Evolutionary conservation across 2,888 invertebrate species (phyloP).

Genomic region (Litoditis marina): DNA sequence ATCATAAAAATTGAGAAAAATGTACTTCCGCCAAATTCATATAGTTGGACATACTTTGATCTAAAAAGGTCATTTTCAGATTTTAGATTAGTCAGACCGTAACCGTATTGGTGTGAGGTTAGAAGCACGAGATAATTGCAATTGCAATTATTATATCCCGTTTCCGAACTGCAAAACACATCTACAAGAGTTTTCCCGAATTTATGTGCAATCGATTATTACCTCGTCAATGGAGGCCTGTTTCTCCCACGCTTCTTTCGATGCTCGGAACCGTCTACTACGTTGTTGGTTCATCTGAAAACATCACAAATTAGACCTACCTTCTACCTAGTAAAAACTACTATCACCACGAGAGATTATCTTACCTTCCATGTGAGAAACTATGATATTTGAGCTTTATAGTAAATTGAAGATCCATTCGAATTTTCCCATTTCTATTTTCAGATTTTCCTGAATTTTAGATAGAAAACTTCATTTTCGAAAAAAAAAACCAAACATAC

Average conservation of each 20-base stretch:
- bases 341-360: neutral
- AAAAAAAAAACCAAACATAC: conserved; percentile 9
- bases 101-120: no score
- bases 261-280: conserved; percentile 89
- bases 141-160: neutral
- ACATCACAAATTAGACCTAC: neutral
- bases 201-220: no score
- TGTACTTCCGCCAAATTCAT: neutral
- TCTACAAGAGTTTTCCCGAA: no score
- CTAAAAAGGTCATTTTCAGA: neutral
- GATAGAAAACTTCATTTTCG: no score
- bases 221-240: conserved; percentile 76
- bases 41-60: neutral
- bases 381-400: neutral
- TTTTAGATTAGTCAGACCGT: neutral
- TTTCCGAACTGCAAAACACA: neutral
- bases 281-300: conserved; percentile 92
- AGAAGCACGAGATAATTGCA: no score
- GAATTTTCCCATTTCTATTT: no score
- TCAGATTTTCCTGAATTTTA: no score
- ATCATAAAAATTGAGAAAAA: neutral
- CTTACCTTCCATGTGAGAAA: neutral
- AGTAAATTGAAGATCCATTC: no score
- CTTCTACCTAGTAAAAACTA: no score
- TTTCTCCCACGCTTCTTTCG: conserved; percentile 88